phyloP scores from a whole-genome alignment of 2,888 invertebrate species.

The Busseola fusca region DNA sequence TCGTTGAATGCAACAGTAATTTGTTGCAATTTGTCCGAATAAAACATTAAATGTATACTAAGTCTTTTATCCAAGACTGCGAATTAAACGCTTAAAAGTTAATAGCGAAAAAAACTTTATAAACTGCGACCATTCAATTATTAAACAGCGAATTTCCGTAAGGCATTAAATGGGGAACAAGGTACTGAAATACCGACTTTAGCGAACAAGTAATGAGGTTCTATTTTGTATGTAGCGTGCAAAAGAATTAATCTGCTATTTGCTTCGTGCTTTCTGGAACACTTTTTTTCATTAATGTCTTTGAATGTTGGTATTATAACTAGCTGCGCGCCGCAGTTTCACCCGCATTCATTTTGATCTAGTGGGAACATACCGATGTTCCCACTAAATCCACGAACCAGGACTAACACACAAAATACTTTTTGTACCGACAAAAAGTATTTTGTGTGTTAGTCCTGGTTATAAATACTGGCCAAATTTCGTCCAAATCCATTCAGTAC shows the following conservation, averaged over 20 bases:
- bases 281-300: slow-evolving; percentile 8
- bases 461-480: too few relatives aligned
- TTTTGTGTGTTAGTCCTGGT: too few relatives aligned
- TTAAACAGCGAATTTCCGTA: background rate
- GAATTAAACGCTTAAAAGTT: slow-evolving; percentile 50
- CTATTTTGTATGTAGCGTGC: slow-evolving; percentile 1
- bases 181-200: slow-evolving; percentile 7
- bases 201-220: rapidly evolving
- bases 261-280: slow-evolving; percentile 6
- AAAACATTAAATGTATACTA: background rate
- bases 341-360: background rate
- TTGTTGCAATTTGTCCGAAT: slow-evolving; percentile 10
- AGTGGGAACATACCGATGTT: too few relatives aligned
- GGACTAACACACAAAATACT: too few relatives aligned
- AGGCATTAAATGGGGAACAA: background rate
- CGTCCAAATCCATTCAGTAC: too few relatives aligned
- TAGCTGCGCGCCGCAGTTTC: background rate
- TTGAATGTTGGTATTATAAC: background rate
- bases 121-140: slow-evolving; percentile 49
- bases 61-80: slow-evolving; percentile 23
- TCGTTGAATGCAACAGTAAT: slow-evolving; percentile 10
- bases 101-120: slow-evolving; percentile 49
- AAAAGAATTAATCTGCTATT: slow-evolving; percentile 13
- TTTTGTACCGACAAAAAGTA: too few relatives aligned
- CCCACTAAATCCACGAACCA: too few relatives aligned